Evolutionary conservation across 2,888 invertebrate genomes (phyloP).

Genomic region (Actias luna): DNA sequence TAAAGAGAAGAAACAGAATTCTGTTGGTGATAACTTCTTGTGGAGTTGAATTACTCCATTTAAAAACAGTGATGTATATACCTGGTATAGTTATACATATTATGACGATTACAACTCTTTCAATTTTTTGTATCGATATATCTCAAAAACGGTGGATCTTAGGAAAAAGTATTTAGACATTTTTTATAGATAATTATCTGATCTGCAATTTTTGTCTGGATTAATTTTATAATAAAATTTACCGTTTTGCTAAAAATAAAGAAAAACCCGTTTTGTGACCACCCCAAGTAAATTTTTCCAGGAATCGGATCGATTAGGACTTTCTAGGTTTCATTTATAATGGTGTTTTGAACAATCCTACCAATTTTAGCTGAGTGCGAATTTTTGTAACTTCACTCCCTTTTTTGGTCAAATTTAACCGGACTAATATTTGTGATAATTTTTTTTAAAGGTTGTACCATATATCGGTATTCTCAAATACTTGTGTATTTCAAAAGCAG

Average conservation of each 20-base stretch:
- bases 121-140: too few species aligned
- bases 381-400: constrained; percentile 10
- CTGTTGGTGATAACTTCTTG: too few species aligned
- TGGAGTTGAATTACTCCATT: too few species aligned
- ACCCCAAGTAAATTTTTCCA: not conserved
- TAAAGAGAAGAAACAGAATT: too few species aligned
- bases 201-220: constrained; percentile 1
- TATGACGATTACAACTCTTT: too few species aligned
- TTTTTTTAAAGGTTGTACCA: not conserved
- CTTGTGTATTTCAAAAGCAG: not conserved
- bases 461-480: not conserved
- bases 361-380: constrained; percentile 13
- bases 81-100: not conserved
- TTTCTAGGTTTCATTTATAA: not conserved
- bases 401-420: not conserved
- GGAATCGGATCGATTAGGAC: not conserved
- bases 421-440: not conserved
- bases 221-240: not conserved
- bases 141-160: too few species aligned
- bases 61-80: too few species aligned
- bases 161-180: too few species aligned
- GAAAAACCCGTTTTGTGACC: constrained; percentile 5
- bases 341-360: constrained; percentile 14
- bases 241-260: constrained; percentile 1
- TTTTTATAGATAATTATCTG: constrained; percentile 7